A percentile compares a stretch with the other conserved stretches of the same genome.
Conservation (phyloP, 2,113 vertebrate genomes). For the Dasyornis broadbenti region DNA sequence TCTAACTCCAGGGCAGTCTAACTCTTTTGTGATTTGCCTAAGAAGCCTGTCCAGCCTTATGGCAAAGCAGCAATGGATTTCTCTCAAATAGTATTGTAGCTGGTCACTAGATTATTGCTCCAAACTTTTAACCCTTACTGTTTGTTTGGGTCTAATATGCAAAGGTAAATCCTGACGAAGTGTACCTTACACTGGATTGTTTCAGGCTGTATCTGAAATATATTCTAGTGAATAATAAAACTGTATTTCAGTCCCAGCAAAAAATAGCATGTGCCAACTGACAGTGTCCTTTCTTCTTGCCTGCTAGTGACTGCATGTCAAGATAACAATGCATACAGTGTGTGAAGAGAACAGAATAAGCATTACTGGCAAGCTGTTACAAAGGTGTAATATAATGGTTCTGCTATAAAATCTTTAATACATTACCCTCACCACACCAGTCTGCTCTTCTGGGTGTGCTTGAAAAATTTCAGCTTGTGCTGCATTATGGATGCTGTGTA, state of each 20-base stretch:
- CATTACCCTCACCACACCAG: not conserved
- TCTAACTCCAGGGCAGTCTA: not conserved
- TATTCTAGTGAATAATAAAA: not conserved
- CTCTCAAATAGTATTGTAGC: not conserved
- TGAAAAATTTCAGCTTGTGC: not conserved
- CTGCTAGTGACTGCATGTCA: not conserved
- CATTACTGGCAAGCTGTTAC: not conserved
- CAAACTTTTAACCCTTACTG: not conserved
- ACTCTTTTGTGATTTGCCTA: not conserved
- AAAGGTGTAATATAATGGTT: not conserved
- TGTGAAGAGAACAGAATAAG: not conserved
- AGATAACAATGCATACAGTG: not conserved
- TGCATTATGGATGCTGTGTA: not conserved
- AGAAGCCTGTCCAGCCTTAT: not conserved
- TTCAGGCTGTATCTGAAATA: not conserved
- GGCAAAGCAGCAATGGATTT: not conserved
- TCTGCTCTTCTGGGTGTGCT: not conserved
- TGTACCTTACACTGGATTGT: not conserved
- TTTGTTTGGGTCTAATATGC: not conserved
- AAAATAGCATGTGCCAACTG: not conserved
- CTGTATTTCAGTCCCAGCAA: not conserved
- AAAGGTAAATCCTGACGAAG: not conserved
- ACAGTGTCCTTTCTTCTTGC: not conserved
- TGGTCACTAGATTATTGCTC: not conserved
- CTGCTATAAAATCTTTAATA: constrained; percentile 3